phyloP scores from a whole-genome alignment of 2,113 vertebrate species.

The Amblyopsis rosae region DNA sequence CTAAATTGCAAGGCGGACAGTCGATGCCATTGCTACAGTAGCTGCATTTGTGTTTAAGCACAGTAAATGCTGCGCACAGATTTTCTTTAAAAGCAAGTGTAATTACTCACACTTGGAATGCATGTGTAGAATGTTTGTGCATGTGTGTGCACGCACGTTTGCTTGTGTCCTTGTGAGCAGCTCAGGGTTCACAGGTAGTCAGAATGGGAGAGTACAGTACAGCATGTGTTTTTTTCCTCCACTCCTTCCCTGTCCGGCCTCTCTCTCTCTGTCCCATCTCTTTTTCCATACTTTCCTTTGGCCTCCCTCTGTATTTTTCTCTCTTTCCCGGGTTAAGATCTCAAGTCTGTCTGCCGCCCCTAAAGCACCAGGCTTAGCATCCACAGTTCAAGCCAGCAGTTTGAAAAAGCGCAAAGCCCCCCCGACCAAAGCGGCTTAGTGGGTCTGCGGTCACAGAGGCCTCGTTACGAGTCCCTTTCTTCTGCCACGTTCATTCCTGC shows the following conservation, averaged over 20 bases:
- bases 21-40: slow-evolving; percentile 17
- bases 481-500: slow-evolving; percentile 23
- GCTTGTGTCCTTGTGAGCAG: slow-evolving; percentile 3
- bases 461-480: slow-evolving; percentile 35
- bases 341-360: slow-evolving; percentile 40
- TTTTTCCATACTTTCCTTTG: background rate
- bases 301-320: background rate
- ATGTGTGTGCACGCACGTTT: slow-evolving; percentile 21
- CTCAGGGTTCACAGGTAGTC: too few species aligned
- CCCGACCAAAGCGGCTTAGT: slow-evolving; percentile 68
- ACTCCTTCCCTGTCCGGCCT: slow-evolving; percentile 5
- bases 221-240: background rate
- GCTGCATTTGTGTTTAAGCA: slow-evolving; percentile 36
- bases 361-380: slow-evolving; percentile 54
- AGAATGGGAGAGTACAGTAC: too few species aligned
- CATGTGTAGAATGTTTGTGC: slow-evolving; percentile 36
- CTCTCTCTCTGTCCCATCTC: slow-evolving; percentile 37
- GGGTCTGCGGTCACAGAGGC: slow-evolving; percentile 47
- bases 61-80: slow-evolving; percentile 38
- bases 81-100: slow-evolving; percentile 52
- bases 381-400: slow-evolving; percentile 56
- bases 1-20: background rate
- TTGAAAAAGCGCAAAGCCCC: slow-evolving; percentile 68
- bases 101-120: slow-evolving; percentile 57
- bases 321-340: slow-evolving; percentile 31